Percentiles rank a stretch among this genome's conserved stretches.
phyloP scores from a whole-genome alignment of 2,888 invertebrate species.

The Hymenopus coronatus region DNA sequence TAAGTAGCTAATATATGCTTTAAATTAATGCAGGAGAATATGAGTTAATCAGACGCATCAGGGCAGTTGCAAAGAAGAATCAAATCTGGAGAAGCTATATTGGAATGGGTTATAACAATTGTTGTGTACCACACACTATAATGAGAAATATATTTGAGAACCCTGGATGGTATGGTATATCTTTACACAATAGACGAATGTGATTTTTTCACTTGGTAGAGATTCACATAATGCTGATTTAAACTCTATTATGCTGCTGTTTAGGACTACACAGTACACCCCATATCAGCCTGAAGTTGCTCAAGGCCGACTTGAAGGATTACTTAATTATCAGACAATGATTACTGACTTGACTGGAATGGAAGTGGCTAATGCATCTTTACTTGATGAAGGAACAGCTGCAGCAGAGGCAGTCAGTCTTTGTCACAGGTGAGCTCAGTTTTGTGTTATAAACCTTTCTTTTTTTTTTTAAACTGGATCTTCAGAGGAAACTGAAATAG shows the following conservation, averaged over 20 bases:
- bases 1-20: conserved; percentile 28
- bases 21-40: conserved; percentile 72
- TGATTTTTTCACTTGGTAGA: background rate
- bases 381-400: conserved; percentile 94
- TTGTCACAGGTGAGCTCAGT: conserved; percentile 65
- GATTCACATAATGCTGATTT: background rate
- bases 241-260: background rate
- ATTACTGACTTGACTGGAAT: conserved; percentile 92
- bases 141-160: conserved; percentile 97
- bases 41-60: conserved; percentile 77
- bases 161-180: conserved; percentile 82
- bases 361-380: conserved; percentile 94
- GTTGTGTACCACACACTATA: conserved; percentile 93
- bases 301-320: conserved; percentile 91
- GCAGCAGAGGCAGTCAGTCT: conserved; percentile 96
- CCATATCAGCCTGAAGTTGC: conserved; percentile 98
- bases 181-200: background rate
- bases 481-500: too few species aligned
- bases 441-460: background rate
- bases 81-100: conserved; percentile 94
- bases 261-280: conserved; percentile 95
- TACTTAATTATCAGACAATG: conserved; percentile 98
- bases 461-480: too few species aligned
- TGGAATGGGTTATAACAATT: conserved; percentile 98
- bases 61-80: conserved; percentile 79